These are phyloP conservation scores for Lacerta bilineata DNA, from an alignment of 2,797 vertebrate genomes.

Conservation along the genomic window DNA sequence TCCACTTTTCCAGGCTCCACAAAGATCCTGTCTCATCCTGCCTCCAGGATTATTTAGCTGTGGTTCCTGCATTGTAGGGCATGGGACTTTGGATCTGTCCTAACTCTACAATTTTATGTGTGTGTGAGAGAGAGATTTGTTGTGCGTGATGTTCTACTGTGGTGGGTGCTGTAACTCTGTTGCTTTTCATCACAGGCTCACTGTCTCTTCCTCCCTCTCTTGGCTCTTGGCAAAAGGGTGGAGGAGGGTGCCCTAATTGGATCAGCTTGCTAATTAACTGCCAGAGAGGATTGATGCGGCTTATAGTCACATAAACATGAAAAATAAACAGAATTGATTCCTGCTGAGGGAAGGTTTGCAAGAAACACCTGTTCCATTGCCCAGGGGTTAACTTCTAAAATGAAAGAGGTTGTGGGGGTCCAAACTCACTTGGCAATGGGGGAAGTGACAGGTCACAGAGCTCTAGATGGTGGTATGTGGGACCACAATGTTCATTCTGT, in stretches of 20 bases:
- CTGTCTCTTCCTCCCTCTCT: not conserved
- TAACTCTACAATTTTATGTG: too few species aligned
- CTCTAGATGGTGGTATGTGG: too few species aligned
- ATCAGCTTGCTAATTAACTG: constrained; percentile 49
- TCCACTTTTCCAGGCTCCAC: too few species aligned
- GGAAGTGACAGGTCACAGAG: too few species aligned
- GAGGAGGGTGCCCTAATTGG: constrained; percentile 40
- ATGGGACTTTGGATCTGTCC: too few species aligned
- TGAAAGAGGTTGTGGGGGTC: too few species aligned
- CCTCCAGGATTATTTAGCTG: too few species aligned
- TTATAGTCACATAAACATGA: not conserved
- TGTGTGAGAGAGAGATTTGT: not conserved
- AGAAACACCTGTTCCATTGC: not conserved
- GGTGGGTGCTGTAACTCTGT: not conserved
- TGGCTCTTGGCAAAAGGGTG: accelerated
- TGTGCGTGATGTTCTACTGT: not conserved
- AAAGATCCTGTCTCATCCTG: too few species aligned
- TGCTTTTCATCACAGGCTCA: not conserved
- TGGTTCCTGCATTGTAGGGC: too few species aligned
- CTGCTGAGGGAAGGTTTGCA: not conserved
- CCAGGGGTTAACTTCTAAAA: not conserved
- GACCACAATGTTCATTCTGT: not conserved
- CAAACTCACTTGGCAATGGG: not conserved
- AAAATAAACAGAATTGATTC: not conserved
- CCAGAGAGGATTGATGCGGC: constrained; percentile 41